phyloP scores from a whole-genome alignment of 2,888 invertebrate species.

The Epinotia ramella region DNA sequence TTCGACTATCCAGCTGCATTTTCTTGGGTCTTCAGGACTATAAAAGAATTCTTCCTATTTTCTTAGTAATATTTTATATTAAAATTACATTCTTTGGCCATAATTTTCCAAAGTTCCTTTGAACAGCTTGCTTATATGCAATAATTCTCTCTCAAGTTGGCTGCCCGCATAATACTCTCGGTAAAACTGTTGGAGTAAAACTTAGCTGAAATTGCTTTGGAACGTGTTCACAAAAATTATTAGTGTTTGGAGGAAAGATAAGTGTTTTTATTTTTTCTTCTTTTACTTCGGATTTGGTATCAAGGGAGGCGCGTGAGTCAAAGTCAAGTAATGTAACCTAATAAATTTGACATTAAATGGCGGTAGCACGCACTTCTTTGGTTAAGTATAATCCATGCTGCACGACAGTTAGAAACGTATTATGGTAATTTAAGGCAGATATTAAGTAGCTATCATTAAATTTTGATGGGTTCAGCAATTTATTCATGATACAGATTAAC shows the following conservation, averaged over 20 bases:
- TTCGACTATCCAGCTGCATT: neutral
- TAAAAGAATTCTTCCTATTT: conserved; percentile 42
- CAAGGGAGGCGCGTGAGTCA: conserved; percentile 31
- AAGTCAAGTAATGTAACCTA: conserved; percentile 18
- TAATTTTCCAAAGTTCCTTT: conserved; percentile 60
- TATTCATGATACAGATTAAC: neutral
- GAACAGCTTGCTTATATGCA: conserved; percentile 47
- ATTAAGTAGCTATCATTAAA: neutral
- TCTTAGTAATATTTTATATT: conserved; percentile 58
- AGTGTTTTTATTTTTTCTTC: conserved; percentile 24
- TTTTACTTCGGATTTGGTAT: conserved; percentile 22
- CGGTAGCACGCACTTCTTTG: conserved; percentile 18
- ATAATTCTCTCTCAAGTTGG: conserved; percentile 51
- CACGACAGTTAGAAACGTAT: conserved; percentile 18
- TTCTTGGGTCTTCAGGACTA: conserved; percentile 19
- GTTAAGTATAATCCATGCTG: conserved; percentile 14
- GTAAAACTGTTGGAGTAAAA: conserved; percentile 27
- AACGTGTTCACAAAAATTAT: conserved; percentile 34
- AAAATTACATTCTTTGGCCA: conserved; percentile 61
- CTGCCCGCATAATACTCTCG: conserved; percentile 50
- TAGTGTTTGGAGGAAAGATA: conserved; percentile 22
- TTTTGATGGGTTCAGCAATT: neutral
- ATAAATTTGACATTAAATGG: conserved; percentile 26
- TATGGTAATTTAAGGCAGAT: conserved; percentile 3
- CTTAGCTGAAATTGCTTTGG: conserved; percentile 33